Evolutionary conservation across 2,113 vertebrate genomes (phyloP).

Genomic region (Nestor notabilis): DNA sequence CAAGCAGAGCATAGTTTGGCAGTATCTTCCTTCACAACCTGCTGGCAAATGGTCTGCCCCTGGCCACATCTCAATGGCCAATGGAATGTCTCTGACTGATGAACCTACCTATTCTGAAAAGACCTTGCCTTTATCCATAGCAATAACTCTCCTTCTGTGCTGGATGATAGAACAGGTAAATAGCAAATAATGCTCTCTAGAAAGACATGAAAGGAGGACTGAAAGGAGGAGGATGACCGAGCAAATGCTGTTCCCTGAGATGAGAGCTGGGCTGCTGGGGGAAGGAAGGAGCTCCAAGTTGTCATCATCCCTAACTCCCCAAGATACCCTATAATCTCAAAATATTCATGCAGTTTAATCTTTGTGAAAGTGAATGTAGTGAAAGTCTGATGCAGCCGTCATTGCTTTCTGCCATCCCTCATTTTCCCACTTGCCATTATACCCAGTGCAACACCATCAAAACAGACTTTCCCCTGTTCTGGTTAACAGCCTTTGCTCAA

Average conservation of each 20-base stretch:
- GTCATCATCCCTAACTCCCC: neutral
- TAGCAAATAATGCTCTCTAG: neutral
- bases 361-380: neutral
- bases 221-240: neutral
- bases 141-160: neutral
- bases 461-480: neutral
- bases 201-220: neutral
- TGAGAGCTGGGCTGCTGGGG: neutral
- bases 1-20: neutral
- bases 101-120: neutral
- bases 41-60: too few relatives aligned
- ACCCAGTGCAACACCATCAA: neutral
- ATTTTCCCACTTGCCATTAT: neutral
- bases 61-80: neutral
- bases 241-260: neutral
- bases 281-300: neutral
- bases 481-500: neutral
- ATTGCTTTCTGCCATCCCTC: neutral
- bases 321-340: neutral
- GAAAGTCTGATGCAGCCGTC: neutral
- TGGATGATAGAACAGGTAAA: neutral
- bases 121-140: neutral
- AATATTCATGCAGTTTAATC: neutral
- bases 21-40: neutral
- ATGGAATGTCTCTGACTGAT: neutral